Percentiles rank a stretch among this genome's conserved stretches.
These are phyloP conservation scores for Dicentrarchus labrax DNA, from an alignment of 2,113 vertebrate species.

Conservation along the genomic window DNA sequence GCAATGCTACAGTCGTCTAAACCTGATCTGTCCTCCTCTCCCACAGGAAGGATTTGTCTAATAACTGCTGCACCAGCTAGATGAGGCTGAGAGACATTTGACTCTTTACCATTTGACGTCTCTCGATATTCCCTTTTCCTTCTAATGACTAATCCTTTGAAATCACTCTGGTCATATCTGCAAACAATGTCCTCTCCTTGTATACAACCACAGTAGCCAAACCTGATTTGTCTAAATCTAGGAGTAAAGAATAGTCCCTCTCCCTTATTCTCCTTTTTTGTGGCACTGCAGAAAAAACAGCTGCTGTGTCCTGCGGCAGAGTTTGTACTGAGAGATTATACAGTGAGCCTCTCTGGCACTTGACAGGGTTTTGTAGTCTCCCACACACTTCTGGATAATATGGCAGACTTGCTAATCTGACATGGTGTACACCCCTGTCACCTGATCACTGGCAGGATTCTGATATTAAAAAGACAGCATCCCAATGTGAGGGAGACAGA, in stretches of 20 bases:
- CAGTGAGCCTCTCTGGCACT: constrained; percentile 60
- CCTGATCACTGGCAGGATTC: constrained; percentile 60
- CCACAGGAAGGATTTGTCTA: constrained; percentile 50
- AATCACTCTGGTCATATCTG: constrained; percentile 5
- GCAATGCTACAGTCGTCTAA: constrained; percentile 51
- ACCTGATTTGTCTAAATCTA: not conserved
- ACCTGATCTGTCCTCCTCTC: constrained; percentile 46
- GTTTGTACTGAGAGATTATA: constrained; percentile 77
- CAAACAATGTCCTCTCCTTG: not conserved
- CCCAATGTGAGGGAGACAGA: constrained; percentile 47
- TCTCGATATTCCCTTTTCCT: constrained; percentile 20
- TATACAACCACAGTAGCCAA: not conserved
- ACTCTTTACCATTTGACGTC: constrained; percentile 17
- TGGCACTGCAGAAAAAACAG: constrained; percentile 42
- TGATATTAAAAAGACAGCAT: constrained; percentile 58
- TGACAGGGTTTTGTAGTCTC: constrained; percentile 73
- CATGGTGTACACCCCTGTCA: constrained; percentile 61
- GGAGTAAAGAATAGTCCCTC: not conserved
- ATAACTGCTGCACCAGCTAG: constrained; percentile 41
- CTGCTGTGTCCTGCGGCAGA: constrained; percentile 65
- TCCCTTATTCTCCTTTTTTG: constrained; percentile 22
- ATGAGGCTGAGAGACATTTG: constrained; percentile 50
- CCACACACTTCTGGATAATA: constrained; percentile 65
- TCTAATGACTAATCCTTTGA: constrained; percentile 29
- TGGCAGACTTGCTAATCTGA: constrained; percentile 72